Evolutionary conservation across 2,797 vertebrate species (phyloP), one percentile per base, ranked within the genome.

Genomic region (Paedocypris micromegethes): DNA sequence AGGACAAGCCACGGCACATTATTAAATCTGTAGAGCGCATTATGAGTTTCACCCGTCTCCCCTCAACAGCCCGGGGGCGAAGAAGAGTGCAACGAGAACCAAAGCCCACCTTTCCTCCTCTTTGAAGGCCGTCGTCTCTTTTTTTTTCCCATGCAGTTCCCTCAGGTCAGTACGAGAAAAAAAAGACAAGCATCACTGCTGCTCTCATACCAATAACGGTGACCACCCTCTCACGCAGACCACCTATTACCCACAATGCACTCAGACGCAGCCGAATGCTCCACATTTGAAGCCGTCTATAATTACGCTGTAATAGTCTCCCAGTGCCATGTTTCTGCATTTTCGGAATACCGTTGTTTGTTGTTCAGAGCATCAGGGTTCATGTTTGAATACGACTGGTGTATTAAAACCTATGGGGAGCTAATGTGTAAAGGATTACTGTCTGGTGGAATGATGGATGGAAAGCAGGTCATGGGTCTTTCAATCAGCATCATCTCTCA

Each of bases 11-110:
- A 60, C 5, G 6, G 66, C 50, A 47, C 61, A 50, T 58, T 49
- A 70, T 58, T 65, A 66, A 66, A 72, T 66, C 70, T 64, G 68
- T 45, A 23, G 60, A 64, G 47, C 9, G 3, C 60, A 64, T 70
- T 70, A 70, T 52, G 46, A 58, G 58, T 51, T 64, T 70, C 54
- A 49, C 60, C 60, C 58, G 68, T 54, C 41, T 58, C 45, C 60
- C 8, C 23, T 51, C 47, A 45, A 57, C 68, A 70, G 58, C 68
- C 68, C 46, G 41, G 37, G 68, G 68, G 53, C 60, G 57, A 57
- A 60, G 53, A 70, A 70, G 54, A 57, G 59, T n/a, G 9, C 50
- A 7, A 69, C 45, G 38, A 9, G 46, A 37, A 63, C 58, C 44
- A 49, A 63, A 70, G 53, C 59, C 57, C 58, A 62, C 23, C 53